Evolutionary conservation across 2,113 vertebrate species (phyloP), one percentile per base, ranked within the genome.

Genomic region (Mirza zaza): DNA sequence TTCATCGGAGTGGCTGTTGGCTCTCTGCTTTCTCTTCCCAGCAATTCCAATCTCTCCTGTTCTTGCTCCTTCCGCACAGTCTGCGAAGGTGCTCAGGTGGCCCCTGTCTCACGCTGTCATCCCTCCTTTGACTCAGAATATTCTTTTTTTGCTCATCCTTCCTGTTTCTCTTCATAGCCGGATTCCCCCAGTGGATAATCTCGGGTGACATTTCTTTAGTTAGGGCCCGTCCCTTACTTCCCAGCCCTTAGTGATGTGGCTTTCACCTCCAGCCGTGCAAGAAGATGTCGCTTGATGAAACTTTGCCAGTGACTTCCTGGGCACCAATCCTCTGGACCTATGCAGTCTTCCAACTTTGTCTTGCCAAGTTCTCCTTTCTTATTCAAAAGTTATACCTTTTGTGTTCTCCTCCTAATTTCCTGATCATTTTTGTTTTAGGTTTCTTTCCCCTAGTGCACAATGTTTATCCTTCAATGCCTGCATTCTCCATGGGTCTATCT

Each of bases 91-190:
- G 52, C 14, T 67, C 18, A 11, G 1, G 8, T 29, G 63, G 32
- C 65, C 48, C 63, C 50, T 17, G 8, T 59, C 3, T 73, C 13
- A 6, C 6, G 32, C 29, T 36, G 2, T 57, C 32, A 34, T 20
- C 3, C 70, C 14, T n/a, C 42, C 29, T 87, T 82, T 68, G 77
- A 75, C 65, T 77, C 23, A 27, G 21, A 71, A 25, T 57, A 21
- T 34, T 52, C 34, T 36, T 93, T 79, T 79, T 73, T 36, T 63
- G n/a, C 17, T 48, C 3, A 21, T 6, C 6, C 45, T 67, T 82
- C 82, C 71, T 45, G 25, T 73, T 82, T 87, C 84, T 83, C 48
- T 85, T 91, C 10, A 29, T 6, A 95, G 55, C 21, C 42, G 80
- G 23, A 81, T 3, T 48, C 23, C 59, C 88, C n/a, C 89, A 65